A percentile compares a stretch with the other conserved stretches of the same genome.
Conservation (phyloP, 2,113 vertebrate species). For the Forbesichthys agassizii region DNA sequence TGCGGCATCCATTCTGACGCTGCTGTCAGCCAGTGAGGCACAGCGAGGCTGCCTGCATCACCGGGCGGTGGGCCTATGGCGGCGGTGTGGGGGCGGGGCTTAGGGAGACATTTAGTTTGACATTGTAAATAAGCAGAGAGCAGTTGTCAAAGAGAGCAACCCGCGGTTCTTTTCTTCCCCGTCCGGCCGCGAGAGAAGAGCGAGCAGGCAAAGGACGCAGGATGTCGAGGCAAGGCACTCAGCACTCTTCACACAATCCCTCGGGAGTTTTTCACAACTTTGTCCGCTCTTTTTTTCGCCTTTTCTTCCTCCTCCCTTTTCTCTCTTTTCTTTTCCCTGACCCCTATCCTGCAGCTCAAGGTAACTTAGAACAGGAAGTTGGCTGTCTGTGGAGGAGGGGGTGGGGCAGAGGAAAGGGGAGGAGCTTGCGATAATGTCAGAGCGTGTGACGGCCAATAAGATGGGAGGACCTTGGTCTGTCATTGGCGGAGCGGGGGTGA, state of each 20-base stretch:
- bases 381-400: conserved; percentile 72
- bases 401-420: conserved; percentile 52
- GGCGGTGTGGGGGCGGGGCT: conserved; percentile 65
- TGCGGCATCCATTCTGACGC: conserved; percentile 71
- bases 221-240: conserved; percentile 58
- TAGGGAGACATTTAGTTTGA: conserved; percentile 82
- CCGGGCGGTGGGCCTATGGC: conserved; percentile 53
- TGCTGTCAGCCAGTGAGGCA: conserved; percentile 58
- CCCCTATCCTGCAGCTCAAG: conserved; percentile 99
- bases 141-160: conserved; percentile 78
- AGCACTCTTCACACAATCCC: conserved; percentile 28
- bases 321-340: conserved; percentile 83
- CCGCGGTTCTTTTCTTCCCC: conserved; percentile 69
- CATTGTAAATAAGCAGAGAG: conserved; percentile 85
- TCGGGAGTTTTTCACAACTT: conserved; percentile 59
- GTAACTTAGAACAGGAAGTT: conserved; percentile 99
- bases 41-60: conserved; percentile 62
- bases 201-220: conserved; percentile 52
- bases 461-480: conserved; percentile 19
- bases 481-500: conserved; percentile 60
- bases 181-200: conserved; percentile 51
- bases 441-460: conserved; percentile 74
- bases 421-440: conserved; percentile 55
- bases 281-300: conserved; percentile 54
- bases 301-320: conserved; percentile 50